phyloP scores from a whole-genome alignment of 2,113 vertebrate species.

The Circaetus gallicus region DNA sequence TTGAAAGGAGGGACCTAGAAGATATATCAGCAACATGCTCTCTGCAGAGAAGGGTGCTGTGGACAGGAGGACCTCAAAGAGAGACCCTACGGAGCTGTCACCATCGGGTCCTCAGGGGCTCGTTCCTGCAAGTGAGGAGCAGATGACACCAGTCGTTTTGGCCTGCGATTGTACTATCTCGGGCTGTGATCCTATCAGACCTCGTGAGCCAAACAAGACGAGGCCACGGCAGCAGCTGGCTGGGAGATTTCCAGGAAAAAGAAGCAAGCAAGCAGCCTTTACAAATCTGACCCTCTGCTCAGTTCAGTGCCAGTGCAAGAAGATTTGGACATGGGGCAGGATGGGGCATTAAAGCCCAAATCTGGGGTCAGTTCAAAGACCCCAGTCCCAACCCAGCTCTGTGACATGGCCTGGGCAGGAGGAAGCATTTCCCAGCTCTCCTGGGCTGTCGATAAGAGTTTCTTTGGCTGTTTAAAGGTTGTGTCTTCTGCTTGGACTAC shows the following conservation, averaged over 20 bases:
- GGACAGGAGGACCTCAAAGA: neutral
- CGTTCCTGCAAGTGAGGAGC: neutral
- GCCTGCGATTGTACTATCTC: neutral
- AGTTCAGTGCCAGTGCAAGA: neutral
- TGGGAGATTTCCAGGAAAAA: slow-evolving; percentile 55
- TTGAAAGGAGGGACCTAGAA: neutral
- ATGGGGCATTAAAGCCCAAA: neutral
- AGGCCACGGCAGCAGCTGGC: slow-evolving; percentile 34
- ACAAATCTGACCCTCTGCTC: neutral
- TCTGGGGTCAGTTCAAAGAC: neutral
- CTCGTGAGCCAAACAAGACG: slow-evolving; percentile 1
- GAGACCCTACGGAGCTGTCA: neutral
- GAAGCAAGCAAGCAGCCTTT: neutral
- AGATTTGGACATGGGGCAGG: neutral
- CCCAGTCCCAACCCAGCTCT: neutral
- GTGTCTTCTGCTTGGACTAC: neutral
- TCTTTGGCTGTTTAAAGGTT: neutral
- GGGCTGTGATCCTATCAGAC: slow-evolving; percentile 15
- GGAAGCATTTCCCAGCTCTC: neutral
- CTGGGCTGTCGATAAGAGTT: neutral
- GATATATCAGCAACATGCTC: neutral
- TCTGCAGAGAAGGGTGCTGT: neutral
- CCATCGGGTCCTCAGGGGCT: neutral
- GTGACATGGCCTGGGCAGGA: neutral
- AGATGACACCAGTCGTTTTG: neutral